Conservation (phyloP, 2,113 vertebrate genomes). For the Propithecus coquereli region DNA sequence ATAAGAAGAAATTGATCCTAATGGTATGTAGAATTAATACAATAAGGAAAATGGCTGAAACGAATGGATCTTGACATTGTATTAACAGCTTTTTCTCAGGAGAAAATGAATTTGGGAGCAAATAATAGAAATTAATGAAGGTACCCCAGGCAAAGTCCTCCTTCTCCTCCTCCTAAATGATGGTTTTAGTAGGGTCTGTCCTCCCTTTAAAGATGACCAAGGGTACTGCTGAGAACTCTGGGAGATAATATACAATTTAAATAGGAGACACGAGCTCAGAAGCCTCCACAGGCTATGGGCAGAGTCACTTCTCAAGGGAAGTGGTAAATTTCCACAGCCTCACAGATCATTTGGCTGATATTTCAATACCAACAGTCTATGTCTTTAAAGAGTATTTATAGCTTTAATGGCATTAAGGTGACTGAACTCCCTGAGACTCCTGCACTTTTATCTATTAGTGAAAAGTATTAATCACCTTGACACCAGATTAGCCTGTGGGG, state of each 20-base stretch:
- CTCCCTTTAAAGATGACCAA: not conserved
- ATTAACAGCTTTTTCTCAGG: slow-evolving; percentile 36
- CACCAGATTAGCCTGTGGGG: not conserved
- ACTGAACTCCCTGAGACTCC: slow-evolving; percentile 38
- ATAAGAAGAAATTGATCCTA: slow-evolving; percentile 22
- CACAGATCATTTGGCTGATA: slow-evolving; percentile 33
- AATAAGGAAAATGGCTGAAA: slow-evolving; percentile 17
- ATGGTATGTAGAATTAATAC: slow-evolving; percentile 32
- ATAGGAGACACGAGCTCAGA: not conserved
- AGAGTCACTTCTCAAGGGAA: not conserved
- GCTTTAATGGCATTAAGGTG: slow-evolving; percentile 56
- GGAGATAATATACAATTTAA: not conserved
- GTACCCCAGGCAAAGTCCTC: not conserved
- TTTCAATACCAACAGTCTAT: slow-evolving; percentile 44
- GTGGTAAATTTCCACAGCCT: slow-evolving; percentile 35
- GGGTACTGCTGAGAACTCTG: not conserved
- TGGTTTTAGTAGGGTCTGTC: not conserved
- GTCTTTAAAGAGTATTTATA: slow-evolving; percentile 56
- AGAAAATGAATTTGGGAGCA: slow-evolving; percentile 44
- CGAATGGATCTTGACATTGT: slow-evolving; percentile 40
- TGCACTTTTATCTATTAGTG: slow-evolving; percentile 48
- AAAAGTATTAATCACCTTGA: slow-evolving; percentile 60
- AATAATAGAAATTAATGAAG: slow-evolving; percentile 46
- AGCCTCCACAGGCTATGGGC: not conserved
- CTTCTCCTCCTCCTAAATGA: not conserved